These are phyloP conservation scores for Megalopta genalis DNA, from an alignment of 1,140 invertebrate genomes.

Conservation along the genomic window DNA sequence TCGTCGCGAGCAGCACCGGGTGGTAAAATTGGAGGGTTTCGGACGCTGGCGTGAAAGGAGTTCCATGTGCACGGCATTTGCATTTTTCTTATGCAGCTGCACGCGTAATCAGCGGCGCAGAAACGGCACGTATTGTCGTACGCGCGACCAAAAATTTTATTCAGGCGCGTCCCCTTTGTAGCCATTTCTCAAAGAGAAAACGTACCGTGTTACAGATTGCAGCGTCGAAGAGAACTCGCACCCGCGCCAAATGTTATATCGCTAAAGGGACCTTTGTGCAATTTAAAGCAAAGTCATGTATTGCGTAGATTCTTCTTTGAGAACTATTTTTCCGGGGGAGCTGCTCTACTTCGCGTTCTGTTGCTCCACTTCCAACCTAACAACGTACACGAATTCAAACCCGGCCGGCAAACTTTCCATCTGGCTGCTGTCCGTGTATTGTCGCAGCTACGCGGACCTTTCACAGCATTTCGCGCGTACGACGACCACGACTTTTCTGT, in stretches of 20 bases:
- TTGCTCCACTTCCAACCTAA: conserved; percentile 31
- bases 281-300: conserved; percentile 56
- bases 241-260: conserved; percentile 45
- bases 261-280: conserved; percentile 57
- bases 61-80: not conserved
- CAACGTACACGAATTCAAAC: conserved; percentile 51
- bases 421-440: conserved; percentile 15
- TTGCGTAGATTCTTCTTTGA: conserved; percentile 59
- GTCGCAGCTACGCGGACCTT: not conserved
- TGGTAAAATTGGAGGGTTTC: too few species aligned
- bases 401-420: conserved; percentile 43
- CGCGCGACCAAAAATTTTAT: conserved; percentile 1
- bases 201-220: conserved; percentile 16
- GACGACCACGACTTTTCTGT: not conserved
- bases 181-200: conserved; percentile 30
- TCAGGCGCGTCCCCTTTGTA: not conserved
- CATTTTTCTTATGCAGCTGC: not conserved
- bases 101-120: not conserved
- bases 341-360: conserved; percentile 48
- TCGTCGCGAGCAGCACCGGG: too few species aligned
- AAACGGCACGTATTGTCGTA: not conserved
- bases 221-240: conserved; percentile 8
- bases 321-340: conserved; percentile 48
- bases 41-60: not conserved
- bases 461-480: not conserved